Conservation (phyloP, 1,140 invertebrate genomes). For the Eumeta japonica region DNA sequence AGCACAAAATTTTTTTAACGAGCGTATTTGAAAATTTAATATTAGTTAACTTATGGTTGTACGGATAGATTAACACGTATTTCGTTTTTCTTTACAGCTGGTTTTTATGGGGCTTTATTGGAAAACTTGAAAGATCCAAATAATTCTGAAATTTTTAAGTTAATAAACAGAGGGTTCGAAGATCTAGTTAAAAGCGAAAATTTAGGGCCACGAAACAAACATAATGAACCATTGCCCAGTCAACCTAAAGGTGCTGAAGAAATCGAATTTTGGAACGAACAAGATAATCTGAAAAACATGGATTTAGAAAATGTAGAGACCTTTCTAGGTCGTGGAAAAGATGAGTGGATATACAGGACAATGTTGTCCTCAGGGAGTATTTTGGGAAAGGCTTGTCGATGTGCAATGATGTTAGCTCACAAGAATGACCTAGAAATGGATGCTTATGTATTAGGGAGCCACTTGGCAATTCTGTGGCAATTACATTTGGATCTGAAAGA, state of each 20-base stretch:
- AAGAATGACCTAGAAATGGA: conserved; percentile 61
- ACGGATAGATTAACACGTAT: too few species aligned
- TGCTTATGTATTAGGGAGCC: conserved; percentile 80
- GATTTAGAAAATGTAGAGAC: conserved; percentile 50
- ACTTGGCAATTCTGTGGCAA: conserved; percentile 82
- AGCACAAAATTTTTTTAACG: too few species aligned
- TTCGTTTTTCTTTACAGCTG: too few species aligned
- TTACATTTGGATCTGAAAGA: conserved; percentile 59
- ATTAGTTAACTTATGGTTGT: too few species aligned
- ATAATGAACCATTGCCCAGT: conserved; percentile 72
- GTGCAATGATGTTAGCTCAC: conserved; percentile 75
- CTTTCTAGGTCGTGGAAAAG: conserved; percentile 63
- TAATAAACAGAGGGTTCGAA: conserved; percentile 77
- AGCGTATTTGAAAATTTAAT: too few species aligned
- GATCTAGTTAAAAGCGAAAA: conserved; percentile 85
- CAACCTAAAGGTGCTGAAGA: conserved; percentile 44
- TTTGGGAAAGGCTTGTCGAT: conserved; percentile 79
- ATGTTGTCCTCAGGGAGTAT: conserved; percentile 75
- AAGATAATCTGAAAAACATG: conserved; percentile 39
- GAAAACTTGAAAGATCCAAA: too few species aligned
- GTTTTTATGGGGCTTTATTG: too few species aligned
- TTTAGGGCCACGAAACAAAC: conserved; percentile 69
- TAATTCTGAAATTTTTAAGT: too few species aligned
- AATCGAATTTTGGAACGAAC: conserved; percentile 33
- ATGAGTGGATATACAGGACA: conserved; percentile 77